Evolutionary conservation across 2,888 invertebrate species (phyloP).

Genomic region (Scaptomyza polygonia): DNA sequence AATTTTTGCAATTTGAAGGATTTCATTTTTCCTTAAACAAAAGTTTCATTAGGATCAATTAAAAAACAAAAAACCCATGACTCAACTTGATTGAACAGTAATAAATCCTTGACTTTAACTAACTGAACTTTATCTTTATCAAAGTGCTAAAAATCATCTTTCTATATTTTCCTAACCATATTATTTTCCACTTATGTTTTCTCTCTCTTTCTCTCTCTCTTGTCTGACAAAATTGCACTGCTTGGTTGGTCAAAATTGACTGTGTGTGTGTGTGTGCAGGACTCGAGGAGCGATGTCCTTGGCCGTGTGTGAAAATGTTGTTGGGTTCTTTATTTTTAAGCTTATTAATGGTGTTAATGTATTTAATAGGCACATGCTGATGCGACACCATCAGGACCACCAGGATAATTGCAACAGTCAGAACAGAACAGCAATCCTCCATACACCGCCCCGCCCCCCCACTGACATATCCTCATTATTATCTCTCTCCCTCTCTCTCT

Average conservation of each 20-base stretch:
- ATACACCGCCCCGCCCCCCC: too few relatives aligned
- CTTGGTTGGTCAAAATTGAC: slow-evolving; percentile 47
- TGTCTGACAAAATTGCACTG: slow-evolving; percentile 46
- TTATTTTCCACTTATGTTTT: too few relatives aligned
- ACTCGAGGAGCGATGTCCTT: slow-evolving; percentile 31
- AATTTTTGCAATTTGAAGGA: too few relatives aligned
- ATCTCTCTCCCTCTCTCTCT: too few relatives aligned
- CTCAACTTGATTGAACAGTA: too few relatives aligned
- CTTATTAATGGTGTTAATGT: slow-evolving; percentile 77
- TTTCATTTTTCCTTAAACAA: too few relatives aligned
- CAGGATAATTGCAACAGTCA: slow-evolving; percentile 7
- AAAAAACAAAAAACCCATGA: too few relatives aligned
- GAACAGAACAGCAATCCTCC: not conserved
- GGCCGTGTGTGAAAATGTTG: slow-evolving; percentile 12
- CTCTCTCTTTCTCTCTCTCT: slow-evolving; percentile 3
- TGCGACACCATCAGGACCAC: slow-evolving; percentile 13
- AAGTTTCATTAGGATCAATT: too few relatives aligned
- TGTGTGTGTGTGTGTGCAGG: not conserved
- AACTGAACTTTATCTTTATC: slow-evolving; percentile 28
- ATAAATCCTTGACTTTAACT: slow-evolving; percentile 3
- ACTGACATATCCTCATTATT: slow-evolving; percentile 60
- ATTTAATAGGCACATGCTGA: slow-evolving; percentile 40
- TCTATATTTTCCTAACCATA: not conserved
- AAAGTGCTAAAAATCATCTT: not conserved
- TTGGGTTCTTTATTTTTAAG: slow-evolving; percentile 54